Evolutionary conservation across 2,888 invertebrate species (phyloP).

Genomic region (Limnephilus auricula): DNA sequence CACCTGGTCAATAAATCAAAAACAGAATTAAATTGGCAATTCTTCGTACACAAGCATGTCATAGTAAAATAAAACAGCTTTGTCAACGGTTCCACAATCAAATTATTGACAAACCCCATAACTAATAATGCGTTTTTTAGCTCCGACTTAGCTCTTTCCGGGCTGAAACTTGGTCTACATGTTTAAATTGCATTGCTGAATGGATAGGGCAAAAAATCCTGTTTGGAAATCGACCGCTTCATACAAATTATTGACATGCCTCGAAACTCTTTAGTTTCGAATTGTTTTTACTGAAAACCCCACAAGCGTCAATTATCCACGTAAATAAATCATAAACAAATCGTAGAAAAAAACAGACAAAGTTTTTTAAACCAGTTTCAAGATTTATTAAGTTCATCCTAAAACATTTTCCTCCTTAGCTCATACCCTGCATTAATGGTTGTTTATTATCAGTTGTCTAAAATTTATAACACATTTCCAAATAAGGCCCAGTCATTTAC

Average conservation of each 20-base stretch:
- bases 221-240: background rate
- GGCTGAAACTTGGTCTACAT: background rate
- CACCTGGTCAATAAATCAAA: slow-evolving; percentile 70
- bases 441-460: too few relatives aligned
- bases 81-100: background rate
- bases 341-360: too few relatives aligned
- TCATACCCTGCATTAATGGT: too few relatives aligned
- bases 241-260: background rate
- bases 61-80: background rate
- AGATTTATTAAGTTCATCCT: too few relatives aligned
- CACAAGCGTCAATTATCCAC: background rate
- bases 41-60: background rate
- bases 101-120: background rate
- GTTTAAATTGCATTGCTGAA: background rate
- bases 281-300: background rate
- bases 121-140: background rate
- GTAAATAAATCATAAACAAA: background rate
- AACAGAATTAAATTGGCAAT: slow-evolving; percentile 56
- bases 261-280: background rate
- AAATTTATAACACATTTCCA: too few relatives aligned
- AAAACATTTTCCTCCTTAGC: too few relatives aligned
- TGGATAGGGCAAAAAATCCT: background rate
- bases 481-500: too few relatives aligned
- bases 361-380: too few relatives aligned
- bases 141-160: background rate